Percentiles rank a stretch among this genome's conserved stretches.
Evolutionary conservation across 2,113 vertebrate genomes (phyloP).

Genomic region (Morone saxatilis): DNA sequence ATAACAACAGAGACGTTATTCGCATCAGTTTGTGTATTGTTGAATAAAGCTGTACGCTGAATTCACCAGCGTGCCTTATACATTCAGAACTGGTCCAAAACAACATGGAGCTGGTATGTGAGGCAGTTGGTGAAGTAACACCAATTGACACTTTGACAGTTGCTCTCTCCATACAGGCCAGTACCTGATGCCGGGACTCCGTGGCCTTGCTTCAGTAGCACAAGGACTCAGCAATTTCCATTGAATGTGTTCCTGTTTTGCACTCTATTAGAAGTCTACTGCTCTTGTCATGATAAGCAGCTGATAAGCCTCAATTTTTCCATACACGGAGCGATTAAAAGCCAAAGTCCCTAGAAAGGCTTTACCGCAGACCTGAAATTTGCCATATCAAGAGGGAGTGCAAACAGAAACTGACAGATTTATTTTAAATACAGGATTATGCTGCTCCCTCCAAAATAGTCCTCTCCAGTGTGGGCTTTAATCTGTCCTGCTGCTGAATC

Average conservation of each 20-base stretch:
- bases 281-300: slow-evolving; percentile 11
- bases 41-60: neutral
- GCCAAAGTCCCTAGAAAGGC: neutral
- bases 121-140: neutral
- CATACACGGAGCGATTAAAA: neutral
- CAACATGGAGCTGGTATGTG: neutral
- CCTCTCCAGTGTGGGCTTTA: slow-evolving; percentile 8
- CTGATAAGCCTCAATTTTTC: slow-evolving; percentile 45
- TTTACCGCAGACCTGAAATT: slow-evolving; percentile 16
- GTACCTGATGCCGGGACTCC: neutral
- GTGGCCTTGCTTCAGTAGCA: neutral
- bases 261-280: neutral
- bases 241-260: slow-evolving; percentile 4
- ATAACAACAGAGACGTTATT: no score
- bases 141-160: neutral
- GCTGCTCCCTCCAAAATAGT: slow-evolving; percentile 1
- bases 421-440: slow-evolving; percentile 35
- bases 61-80: neutral
- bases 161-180: neutral
- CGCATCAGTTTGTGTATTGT: no score
- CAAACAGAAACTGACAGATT: slow-evolving; percentile 4
- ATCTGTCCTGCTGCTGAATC: slow-evolving; percentile 36
- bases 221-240: slow-evolving; percentile 16
- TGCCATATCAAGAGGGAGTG: slow-evolving; percentile 16
- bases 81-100: neutral